Evolutionary conservation across 1,140 invertebrate species (phyloP).

Genomic region (Eufriesea mexicana): DNA sequence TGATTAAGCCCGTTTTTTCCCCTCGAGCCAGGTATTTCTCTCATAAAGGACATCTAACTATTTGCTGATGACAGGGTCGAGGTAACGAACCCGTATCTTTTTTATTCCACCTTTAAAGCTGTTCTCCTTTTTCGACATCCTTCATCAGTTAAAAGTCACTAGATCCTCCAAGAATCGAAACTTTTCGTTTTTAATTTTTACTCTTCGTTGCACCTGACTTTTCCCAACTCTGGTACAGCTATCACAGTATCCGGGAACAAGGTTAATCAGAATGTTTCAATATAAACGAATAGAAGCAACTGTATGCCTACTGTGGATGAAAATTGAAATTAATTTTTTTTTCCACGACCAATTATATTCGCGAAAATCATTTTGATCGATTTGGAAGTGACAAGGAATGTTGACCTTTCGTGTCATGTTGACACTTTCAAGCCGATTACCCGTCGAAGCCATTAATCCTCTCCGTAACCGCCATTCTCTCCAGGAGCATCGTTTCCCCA

Average conservation of each 20-base stretch:
- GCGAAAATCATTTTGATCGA: too few species aligned
- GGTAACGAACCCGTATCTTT: slow-evolving; percentile 27
- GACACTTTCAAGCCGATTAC: background rate
- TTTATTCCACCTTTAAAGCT: background rate
- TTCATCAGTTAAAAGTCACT: background rate
- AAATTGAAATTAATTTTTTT: too few species aligned
- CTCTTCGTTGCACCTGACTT: too few species aligned
- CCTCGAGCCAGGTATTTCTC: background rate
- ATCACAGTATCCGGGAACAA: too few species aligned
- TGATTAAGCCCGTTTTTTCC: slow-evolving; percentile 29
- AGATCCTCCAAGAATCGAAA: too few species aligned
- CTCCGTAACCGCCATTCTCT: background rate
- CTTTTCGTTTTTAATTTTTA: background rate
- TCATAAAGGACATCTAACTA: background rate
- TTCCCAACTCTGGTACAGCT: too few species aligned
- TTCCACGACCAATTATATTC: too few species aligned
- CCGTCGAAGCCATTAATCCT: background rate
- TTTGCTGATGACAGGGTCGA: slow-evolving; percentile 1
- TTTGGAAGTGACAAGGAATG: too few species aligned
- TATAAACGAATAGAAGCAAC: too few species aligned
- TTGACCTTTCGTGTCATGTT: too few species aligned
- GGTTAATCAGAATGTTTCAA: too few species aligned
- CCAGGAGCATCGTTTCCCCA: background rate
- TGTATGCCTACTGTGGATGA: too few species aligned
- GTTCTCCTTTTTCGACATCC: background rate